Evolutionary conservation across 2,888 invertebrate species (phyloP).

Genomic region (Oscheius sp.): DNA sequence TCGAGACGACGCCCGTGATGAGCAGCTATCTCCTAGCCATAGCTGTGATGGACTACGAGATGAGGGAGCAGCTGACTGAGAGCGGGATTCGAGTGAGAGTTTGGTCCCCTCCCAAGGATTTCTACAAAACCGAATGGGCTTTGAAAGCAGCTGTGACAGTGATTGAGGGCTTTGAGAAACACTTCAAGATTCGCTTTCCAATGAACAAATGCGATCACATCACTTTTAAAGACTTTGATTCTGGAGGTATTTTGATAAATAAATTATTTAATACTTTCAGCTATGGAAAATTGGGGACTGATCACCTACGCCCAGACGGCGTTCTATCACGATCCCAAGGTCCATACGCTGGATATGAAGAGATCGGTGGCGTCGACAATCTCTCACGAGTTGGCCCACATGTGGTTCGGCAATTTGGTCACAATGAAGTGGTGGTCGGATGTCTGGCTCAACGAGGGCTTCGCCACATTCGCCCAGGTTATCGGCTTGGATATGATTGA

Average conservation of each 20-base stretch:
- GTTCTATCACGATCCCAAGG: constrained; percentile 80
- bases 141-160: constrained; percentile 75
- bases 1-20: constrained; percentile 77
- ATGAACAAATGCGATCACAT: constrained; percentile 87
- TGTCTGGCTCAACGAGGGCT: constrained; percentile 69
- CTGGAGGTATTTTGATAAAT: not conserved
- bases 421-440: constrained; percentile 71
- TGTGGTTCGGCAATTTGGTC: constrained; percentile 71
- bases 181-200: constrained; percentile 85
- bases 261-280: no score
- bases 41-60: constrained; percentile 86
- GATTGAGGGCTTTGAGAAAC: constrained; percentile 76
- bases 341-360: constrained; percentile 81
- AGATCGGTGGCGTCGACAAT: constrained; percentile 82
- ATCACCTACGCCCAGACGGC: constrained; percentile 82
- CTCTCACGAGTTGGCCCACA: constrained; percentile 42
- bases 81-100: not conserved
- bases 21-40: constrained; percentile 88
- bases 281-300: constrained; percentile 95
- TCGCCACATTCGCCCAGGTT: constrained; percentile 62
- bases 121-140: constrained; percentile 78
- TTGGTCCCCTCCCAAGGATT: constrained; percentile 72
- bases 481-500: constrained; percentile 56
- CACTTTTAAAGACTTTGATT: not conserved
- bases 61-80: not conserved